phyloP scores from a whole-genome alignment of 2,888 invertebrate genomes.

The Acronicta leporina region DNA sequence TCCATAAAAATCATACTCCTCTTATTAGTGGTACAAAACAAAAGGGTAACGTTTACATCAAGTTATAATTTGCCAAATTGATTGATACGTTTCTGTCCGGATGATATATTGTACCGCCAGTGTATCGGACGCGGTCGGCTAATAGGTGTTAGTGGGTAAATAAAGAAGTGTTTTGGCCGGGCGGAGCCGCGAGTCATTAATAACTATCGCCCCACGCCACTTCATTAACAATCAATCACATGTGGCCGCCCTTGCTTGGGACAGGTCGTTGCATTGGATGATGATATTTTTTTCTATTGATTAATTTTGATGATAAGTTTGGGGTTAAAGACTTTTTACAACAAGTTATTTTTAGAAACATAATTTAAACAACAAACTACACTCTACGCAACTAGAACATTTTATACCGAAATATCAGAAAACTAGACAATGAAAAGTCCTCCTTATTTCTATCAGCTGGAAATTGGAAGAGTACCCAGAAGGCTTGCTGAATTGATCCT shows the following conservation, averaged over 20 bases:
- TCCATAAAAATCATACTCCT: constrained; percentile 6
- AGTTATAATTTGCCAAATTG: constrained; percentile 82
- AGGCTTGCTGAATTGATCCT: too few relatives aligned
- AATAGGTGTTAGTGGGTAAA: constrained; percentile 85
- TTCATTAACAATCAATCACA: constrained; percentile 88
- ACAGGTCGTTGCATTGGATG: constrained; percentile 66
- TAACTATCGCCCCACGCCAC: constrained; percentile 84
- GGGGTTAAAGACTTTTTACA: background rate
- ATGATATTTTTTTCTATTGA: constrained; percentile 53
- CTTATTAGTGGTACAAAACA: constrained; percentile 49
- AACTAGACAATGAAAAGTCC: too few relatives aligned
- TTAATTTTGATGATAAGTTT: constrained; percentile 44
- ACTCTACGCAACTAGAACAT: too few relatives aligned
- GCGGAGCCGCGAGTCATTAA: constrained; percentile 83
- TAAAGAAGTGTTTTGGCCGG: constrained; percentile 76
- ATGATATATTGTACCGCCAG: constrained; percentile 80
- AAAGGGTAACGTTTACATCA: constrained; percentile 71
- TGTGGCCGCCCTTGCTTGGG: constrained; percentile 69
- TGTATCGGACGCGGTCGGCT: constrained; percentile 76
- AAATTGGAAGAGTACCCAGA: too few relatives aligned
- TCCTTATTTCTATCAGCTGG: too few relatives aligned
- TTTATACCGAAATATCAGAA: too few relatives aligned
- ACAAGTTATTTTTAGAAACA: too few relatives aligned
- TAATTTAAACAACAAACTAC: too few relatives aligned
- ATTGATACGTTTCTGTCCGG: constrained; percentile 79